These are phyloP conservation scores for Amblyopsis hoosieri DNA, from an alignment of 2,797 vertebrate genomes.

Conservation along the genomic window DNA sequence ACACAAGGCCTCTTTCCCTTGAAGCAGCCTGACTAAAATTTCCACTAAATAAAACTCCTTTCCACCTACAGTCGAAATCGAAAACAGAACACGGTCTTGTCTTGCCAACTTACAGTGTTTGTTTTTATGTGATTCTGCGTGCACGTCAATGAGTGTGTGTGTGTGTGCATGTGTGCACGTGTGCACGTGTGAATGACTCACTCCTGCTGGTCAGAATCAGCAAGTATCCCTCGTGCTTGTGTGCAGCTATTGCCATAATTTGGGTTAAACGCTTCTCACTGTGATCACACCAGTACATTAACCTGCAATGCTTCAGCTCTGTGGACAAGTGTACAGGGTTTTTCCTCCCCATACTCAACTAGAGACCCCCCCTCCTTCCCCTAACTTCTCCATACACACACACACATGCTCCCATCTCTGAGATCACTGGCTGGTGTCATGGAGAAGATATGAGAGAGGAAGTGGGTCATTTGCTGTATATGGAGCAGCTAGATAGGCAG, in stretches of 20 bases:
- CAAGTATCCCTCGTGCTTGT: conserved; percentile 21
- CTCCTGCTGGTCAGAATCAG: conserved; percentile 49
- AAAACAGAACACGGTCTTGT: conserved; percentile 59
- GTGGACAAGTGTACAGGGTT: conserved; percentile 28
- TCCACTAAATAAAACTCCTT: background rate
- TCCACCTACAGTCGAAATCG: conserved; percentile 56
- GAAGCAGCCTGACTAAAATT: conserved; percentile 17
- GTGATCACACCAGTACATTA: conserved; percentile 39
- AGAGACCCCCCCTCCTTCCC: conserved; percentile 46
- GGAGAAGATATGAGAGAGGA: conserved; percentile 51
- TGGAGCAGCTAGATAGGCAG: conserved; percentile 70
- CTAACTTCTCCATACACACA: background rate
- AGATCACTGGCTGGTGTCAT: conserved; percentile 50
- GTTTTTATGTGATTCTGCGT: conserved; percentile 34
- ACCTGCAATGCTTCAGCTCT: conserved; percentile 39
- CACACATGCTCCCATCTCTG: conserved; percentile 4
- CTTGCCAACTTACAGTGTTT: conserved; percentile 69
- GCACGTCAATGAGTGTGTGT: background rate
- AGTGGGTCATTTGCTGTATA: conserved; percentile 76
- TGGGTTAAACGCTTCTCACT: conserved; percentile 39
- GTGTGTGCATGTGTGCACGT: conserved; percentile 10
- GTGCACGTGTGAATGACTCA: conserved; percentile 56
- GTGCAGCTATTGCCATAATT: conserved; percentile 19
- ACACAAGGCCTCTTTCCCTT: conserved; percentile 41
- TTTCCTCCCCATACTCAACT: conserved; percentile 38